Base-by-base conservation (phyloP, 30 jellyfish, hydroid and myxozoan genomes). In the Mastigias papua region DNA sequence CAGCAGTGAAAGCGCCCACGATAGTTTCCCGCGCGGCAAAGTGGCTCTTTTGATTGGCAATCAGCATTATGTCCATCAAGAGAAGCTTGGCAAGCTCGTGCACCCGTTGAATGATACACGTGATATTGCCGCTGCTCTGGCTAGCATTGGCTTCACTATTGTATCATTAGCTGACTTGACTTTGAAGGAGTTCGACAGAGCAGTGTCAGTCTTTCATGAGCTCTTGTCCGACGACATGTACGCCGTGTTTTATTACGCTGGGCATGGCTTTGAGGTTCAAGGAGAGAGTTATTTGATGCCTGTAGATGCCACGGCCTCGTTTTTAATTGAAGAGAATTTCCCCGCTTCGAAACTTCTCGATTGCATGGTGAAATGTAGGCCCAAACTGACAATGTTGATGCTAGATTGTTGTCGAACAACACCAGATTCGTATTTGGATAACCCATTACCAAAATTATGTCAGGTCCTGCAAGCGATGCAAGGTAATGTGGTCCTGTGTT, bases 281-380 rank as follows among this genome's bases (percentile, higher is more conserved):
- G 96, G 96, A 9, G 96, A 93, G n/a, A 89, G 93, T 68, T 93
- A 75, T 66, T 72, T 93, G 72, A 93, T 93, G 98, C 97, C 98
- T 1, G 90, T 78, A 8, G 94, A 93, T 77, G 98, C 97, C 13
- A 32, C 98, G 1, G 96, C 69, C 21, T 30, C 88, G 32, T 93
- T 78, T 96, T 34, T 33, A 6, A 69, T 87, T 3, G 30, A 51
- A 0, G 98, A 93, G 70, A 88, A 87, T 72, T 48, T 69, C 89
- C 86, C 95, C 20, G 90, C 89, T 28, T 84, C 97, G 1, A 80
- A 75, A 33, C 51, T 93, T 20, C 87, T 93, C 21, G 66, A 30
- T 16, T 51, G 76, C 54, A 80, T 92, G 92, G 93, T 65, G 58
- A 64, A 65, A 21, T 66, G 86, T 19, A 42, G 73, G 25, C 65